phyloP scores from a whole-genome alignment of 2,888 invertebrate genomes.

The Tortricodes alternella region DNA sequence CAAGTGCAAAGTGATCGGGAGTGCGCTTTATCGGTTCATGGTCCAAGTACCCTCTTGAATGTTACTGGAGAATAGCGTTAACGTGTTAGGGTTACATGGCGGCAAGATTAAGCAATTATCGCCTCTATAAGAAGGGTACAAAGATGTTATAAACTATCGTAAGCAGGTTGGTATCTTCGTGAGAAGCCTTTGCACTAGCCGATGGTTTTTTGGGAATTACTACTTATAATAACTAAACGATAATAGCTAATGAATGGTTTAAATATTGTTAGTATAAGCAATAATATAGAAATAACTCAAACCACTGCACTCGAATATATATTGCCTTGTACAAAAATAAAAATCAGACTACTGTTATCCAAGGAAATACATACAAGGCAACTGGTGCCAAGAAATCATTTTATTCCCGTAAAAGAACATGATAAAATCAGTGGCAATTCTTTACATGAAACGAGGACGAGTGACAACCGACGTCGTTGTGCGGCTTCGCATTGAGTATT shows the following conservation, averaged over 20 bases:
- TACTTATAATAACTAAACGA: no score
- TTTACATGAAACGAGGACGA: conserved; percentile 9
- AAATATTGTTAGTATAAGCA: no score
- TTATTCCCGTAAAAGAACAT: not conserved
- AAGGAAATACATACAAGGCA: no score
- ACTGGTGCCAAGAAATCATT: not conserved
- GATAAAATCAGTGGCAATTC: not conserved
- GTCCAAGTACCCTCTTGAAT: conserved; percentile 44
- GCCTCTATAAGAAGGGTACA: not conserved
- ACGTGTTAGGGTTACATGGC: not conserved
- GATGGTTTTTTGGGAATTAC: not conserved
- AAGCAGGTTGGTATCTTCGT: not conserved
- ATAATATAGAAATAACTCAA: no score
- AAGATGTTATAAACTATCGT: not conserved
- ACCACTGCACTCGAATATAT: no score
- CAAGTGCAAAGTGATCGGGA: conserved; percentile 36
- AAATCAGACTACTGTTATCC: no score
- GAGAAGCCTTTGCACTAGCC: not conserved
- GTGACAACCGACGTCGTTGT: conserved; percentile 26
- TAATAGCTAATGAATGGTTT: no score
- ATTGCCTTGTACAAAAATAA: no score
- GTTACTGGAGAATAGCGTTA: conserved; percentile 32
- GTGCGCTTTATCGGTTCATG: conserved; percentile 48
- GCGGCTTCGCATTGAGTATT: conserved; percentile 40
- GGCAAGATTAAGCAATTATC: conserved; percentile 2